These are phyloP conservation scores for Tetragnatha montana DNA, from an alignment of 2,888 invertebrate species.

Conservation along the genomic window DNA sequence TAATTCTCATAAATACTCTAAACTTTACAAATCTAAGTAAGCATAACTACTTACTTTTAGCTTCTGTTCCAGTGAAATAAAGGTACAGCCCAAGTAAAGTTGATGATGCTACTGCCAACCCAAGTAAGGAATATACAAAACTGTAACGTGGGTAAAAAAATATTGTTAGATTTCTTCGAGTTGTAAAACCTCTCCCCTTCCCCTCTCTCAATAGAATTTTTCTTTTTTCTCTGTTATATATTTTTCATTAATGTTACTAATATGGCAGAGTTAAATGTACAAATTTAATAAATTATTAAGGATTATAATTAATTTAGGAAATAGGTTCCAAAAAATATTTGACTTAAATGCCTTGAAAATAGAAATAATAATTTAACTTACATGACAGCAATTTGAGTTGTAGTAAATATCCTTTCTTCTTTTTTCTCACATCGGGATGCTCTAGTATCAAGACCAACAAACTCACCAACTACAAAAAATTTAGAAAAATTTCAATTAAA, in stretches of 20 bases:
- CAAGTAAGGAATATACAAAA: not conserved
- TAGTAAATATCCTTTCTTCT: slow-evolving; percentile 23
- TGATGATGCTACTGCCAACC: not conserved
- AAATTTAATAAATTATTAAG: too few relatives aligned
- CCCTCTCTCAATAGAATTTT: too few relatives aligned
- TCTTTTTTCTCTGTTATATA: too few relatives aligned
- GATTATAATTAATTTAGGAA: too few relatives aligned
- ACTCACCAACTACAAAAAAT: not conserved
- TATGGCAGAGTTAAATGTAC: too few relatives aligned
- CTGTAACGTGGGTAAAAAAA: not conserved
- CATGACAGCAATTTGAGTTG: slow-evolving; percentile 37
- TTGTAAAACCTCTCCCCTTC: too few relatives aligned
- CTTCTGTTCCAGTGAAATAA: not conserved
- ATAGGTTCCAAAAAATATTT: too few relatives aligned
- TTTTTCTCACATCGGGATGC: slow-evolving; percentile 44
- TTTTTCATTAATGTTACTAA: too few relatives aligned
- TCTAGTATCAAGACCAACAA: not conserved
- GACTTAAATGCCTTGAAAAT: not conserved
- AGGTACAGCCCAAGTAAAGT: not conserved
- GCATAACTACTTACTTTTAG: not conserved
- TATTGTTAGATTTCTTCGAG: not conserved
- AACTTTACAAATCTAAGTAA: not conserved
- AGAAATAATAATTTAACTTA: slow-evolving; percentile 21
- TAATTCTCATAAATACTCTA: not conserved
- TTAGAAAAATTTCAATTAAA: not conserved